These are phyloP conservation scores for Vesta saturnalis DNA, from an alignment of 2,888 invertebrate genomes.

Conservation along the genomic window DNA sequence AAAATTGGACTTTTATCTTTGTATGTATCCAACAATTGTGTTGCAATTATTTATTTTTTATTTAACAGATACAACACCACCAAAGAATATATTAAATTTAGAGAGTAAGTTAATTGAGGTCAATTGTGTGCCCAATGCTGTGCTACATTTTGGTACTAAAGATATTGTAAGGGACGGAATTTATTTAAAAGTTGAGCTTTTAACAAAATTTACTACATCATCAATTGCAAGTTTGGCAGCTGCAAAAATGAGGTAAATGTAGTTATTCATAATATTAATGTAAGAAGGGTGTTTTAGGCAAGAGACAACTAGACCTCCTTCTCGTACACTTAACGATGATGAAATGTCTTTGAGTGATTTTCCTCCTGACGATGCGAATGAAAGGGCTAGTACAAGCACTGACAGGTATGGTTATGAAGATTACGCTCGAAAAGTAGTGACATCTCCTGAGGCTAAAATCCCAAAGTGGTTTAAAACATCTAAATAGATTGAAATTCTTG, in stretches of 20 bases:
- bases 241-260: constrained; percentile 70
- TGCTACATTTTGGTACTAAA: constrained; percentile 75
- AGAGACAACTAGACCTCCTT: constrained; percentile 30
- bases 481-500: constrained; percentile 3
- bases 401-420: constrained; percentile 40
- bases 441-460: constrained; percentile 48
- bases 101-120: constrained; percentile 74
- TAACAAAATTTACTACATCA: constrained; percentile 71
- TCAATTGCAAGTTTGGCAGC: constrained; percentile 76
- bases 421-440: constrained; percentile 32
- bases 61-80: constrained; percentile 82
- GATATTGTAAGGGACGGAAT: constrained; percentile 57
- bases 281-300: constrained; percentile 27
- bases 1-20: constrained; percentile 78
- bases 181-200: constrained; percentile 70
- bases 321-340: constrained; percentile 43
- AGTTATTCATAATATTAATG: neutral
- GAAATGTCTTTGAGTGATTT: constrained; percentile 32
- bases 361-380: constrained; percentile 42
- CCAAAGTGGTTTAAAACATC: constrained; percentile 61
- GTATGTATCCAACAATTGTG: constrained; percentile 63
- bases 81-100: constrained; percentile 74
- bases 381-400: constrained; percentile 54
- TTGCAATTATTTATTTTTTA: constrained; percentile 18
- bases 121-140: constrained; percentile 81